These are phyloP conservation scores for Silurus glanis DNA, from an alignment of 2,113 vertebrate genomes.

Conservation along the genomic window DNA sequence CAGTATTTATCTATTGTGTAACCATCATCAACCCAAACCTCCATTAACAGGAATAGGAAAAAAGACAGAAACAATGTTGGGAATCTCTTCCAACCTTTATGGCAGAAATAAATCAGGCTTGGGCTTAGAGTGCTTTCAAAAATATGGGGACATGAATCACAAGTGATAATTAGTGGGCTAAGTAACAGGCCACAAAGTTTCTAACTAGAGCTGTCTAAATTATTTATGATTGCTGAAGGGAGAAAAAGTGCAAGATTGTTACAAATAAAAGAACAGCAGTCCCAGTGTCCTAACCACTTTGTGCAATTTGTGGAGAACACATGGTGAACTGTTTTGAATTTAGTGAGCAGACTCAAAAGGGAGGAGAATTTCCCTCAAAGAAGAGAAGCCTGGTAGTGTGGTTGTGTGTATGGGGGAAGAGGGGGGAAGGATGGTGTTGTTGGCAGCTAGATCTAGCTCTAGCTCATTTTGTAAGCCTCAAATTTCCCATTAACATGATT, in stretches of 20 bases:
- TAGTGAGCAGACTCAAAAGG: conserved; percentile 25
- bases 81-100: not conserved
- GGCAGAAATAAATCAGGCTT: not conserved
- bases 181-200: not conserved
- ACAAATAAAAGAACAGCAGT: conserved; percentile 17
- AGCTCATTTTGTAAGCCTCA: not conserved
- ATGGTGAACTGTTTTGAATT: conserved; percentile 33
- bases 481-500: not conserved
- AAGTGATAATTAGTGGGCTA: not conserved
- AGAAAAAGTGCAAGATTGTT: not conserved
- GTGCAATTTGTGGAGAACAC: conserved; percentile 13
- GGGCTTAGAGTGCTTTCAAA: not conserved
- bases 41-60: not conserved
- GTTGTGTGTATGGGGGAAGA: not conserved
- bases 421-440: not conserved
- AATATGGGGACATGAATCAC: not conserved
- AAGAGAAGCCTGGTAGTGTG: conserved; percentile 22
- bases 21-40: not conserved
- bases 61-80: not conserved
- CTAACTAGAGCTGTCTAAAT: not conserved
- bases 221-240: not conserved
- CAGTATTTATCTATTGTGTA: not conserved
- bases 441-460: not conserved
- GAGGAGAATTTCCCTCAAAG: conserved; percentile 8
- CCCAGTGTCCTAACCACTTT: not conserved